Conservation (phyloP, 2,113 vertebrate species). For the Thomomys bottae region DNA sequence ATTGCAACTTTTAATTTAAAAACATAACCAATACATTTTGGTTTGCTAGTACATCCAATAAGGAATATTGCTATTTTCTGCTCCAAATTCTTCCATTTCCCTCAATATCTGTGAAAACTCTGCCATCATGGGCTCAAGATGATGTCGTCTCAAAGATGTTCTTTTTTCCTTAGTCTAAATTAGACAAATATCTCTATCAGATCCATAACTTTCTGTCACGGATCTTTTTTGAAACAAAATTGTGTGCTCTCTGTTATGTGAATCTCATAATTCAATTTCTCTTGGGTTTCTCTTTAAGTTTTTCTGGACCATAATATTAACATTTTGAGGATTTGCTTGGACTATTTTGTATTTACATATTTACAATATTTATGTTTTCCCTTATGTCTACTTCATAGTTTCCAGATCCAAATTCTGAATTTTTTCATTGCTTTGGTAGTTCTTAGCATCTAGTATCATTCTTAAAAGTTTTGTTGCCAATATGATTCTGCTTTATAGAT, state of each 20-base stretch:
- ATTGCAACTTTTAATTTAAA: background rate
- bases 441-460: background rate
- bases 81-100: background rate
- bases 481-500: background rate
- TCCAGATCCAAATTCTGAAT: background rate
- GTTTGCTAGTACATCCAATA: background rate
- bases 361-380: background rate
- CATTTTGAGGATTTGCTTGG: background rate
- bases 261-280: background rate
- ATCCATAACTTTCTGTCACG: background rate
- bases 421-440: background rate
- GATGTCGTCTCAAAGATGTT: background rate
- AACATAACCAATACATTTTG: background rate
- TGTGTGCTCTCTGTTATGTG: background rate
- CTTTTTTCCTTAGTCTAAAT: background rate
- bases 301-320: background rate
- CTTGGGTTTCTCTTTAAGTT: background rate
- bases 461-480: background rate
- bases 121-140: background rate
- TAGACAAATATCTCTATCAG: background rate
- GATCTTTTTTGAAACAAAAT: conserved; percentile 14
- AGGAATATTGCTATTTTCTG: background rate
- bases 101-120: background rate
- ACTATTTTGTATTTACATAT: background rate
- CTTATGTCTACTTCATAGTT: background rate